phyloP scores from a whole-genome alignment of 2,113 vertebrate species.

The Abramis brama region DNA sequence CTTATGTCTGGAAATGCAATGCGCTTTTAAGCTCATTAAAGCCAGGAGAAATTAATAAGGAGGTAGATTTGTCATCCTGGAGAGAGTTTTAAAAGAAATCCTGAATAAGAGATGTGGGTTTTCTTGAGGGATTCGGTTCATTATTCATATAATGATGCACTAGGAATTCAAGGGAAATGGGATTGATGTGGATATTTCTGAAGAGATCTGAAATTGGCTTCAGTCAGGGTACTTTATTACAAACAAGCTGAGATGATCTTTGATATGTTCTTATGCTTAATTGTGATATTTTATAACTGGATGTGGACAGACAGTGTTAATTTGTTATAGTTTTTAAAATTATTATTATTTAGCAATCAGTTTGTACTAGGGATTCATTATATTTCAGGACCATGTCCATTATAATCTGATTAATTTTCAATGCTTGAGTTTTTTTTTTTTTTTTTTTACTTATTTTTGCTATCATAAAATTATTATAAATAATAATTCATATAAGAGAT shows the following conservation, averaged over 20 bases:
- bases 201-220: not conserved
- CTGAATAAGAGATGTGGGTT: not conserved
- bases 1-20: not conserved
- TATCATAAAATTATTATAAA: too few species aligned
- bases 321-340: not conserved
- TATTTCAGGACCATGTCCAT: not conserved
- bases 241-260: not conserved
- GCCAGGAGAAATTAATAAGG: not conserved
- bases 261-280: not conserved
- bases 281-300: not conserved
- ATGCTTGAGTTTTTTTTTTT: too few species aligned
- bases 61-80: not conserved
- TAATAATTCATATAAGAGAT: too few species aligned
- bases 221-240: not conserved
- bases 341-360: not conserved
- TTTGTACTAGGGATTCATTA: not conserved
- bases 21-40: slow-evolving; percentile 20
- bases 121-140: not conserved
- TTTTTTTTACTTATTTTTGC: too few species aligned
- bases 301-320: not conserved
- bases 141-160: not conserved
- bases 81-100: not conserved
- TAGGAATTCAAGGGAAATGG: not conserved
- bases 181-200: not conserved
- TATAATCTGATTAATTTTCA: not conserved